Percentiles rank a stretch among this genome's conserved stretches.
These are phyloP conservation scores for Pelmatolapia mariae DNA, from an alignment of 2,113 vertebrate genomes.

Conservation along the genomic window DNA sequence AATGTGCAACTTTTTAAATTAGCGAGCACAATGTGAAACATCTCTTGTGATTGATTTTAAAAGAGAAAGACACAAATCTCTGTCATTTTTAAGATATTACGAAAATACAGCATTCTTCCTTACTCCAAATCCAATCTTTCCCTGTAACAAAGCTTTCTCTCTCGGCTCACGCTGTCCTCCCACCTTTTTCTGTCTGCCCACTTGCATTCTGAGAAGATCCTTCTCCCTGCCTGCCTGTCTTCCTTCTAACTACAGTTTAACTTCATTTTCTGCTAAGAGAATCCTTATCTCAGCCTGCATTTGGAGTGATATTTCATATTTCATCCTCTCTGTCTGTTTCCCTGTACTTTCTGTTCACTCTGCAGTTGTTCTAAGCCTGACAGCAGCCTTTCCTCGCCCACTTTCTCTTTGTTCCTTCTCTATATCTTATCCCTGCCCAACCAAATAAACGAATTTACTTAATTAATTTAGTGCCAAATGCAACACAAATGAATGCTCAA, in stretches of 20 bases:
- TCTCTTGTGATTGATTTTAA: background rate
- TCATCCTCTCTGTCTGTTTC: background rate
- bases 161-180: constrained; percentile 9
- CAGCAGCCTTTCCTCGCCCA: constrained; percentile 38
- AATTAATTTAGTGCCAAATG: background rate
- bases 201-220: background rate
- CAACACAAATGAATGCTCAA: background rate
- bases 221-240: background rate
- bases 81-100: background rate
- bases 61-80: background rate
- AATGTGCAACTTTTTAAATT: background rate
- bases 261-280: constrained; percentile 4
- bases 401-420: background rate
- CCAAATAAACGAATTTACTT: background rate
- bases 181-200: constrained; percentile 18
- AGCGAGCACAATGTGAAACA: background rate
- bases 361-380: constrained; percentile 49
- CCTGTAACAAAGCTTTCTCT: background rate
- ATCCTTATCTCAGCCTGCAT: background rate
- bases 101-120: background rate
- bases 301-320: constrained; percentile 1
- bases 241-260: constrained; percentile 14
- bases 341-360: background rate
- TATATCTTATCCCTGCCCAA: background rate
- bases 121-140: background rate